These are phyloP conservation scores for Zingel zingel DNA, from an alignment of 2,113 vertebrate genomes.

Conservation along the genomic window DNA sequence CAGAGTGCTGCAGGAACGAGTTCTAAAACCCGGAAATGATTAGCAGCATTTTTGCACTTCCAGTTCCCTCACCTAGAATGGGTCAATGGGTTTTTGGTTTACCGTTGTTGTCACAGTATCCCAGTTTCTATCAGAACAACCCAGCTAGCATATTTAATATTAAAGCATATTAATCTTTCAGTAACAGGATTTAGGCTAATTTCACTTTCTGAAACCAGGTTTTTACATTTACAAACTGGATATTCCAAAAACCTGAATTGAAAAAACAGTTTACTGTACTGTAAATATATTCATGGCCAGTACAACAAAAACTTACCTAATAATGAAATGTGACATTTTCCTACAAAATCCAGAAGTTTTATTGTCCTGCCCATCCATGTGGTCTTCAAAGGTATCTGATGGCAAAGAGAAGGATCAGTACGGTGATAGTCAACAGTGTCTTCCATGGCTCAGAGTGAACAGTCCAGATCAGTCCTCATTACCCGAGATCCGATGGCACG, in stretches of 20 bases:
- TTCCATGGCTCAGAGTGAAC: not conserved
- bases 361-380: slow-evolving; percentile 88
- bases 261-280: not conserved
- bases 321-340: slow-evolving; percentile 81
- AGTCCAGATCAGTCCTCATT: slow-evolving; percentile 47
- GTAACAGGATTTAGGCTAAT: not conserved
- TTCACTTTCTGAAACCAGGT: not conserved
- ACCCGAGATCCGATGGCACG: slow-evolving; percentile 91
- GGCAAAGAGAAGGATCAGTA: not conserved
- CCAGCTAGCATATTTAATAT: not conserved
- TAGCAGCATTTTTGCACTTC: no score
- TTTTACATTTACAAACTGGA: not conserved
- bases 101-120: not conserved
- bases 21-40: no score
- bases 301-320: slow-evolving; percentile 70
- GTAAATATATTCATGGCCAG: not conserved
- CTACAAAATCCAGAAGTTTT: slow-evolving; percentile 91
- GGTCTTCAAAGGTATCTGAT: slow-evolving; percentile 90
- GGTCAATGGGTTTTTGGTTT: no score
- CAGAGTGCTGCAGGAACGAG: no score
- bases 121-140: not conserved
- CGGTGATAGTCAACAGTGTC: not conserved
- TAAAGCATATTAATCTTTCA: not conserved
- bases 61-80: no score
- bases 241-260: no score